These are phyloP conservation scores for Ameiurus melas DNA, from an alignment of 2,113 vertebrate genomes.

Conservation along the genomic window DNA sequence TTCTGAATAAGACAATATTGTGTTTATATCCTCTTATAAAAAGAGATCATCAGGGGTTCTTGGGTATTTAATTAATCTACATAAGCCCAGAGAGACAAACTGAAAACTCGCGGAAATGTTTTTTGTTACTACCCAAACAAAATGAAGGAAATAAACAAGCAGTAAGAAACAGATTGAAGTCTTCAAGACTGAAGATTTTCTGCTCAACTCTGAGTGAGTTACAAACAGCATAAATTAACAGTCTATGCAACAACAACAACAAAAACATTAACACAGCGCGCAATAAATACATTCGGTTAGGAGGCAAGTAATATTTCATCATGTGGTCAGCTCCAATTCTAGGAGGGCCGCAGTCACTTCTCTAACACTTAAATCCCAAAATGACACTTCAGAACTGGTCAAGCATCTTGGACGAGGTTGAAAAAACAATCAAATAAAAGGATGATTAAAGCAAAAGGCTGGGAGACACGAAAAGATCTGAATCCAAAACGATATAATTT, in stretches of 20 bases:
- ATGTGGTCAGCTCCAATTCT: neutral
- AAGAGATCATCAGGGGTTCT: neutral
- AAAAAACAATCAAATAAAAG: slow-evolving; percentile 5
- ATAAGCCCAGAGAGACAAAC: neutral
- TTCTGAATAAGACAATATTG: too few species aligned
- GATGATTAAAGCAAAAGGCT: neutral
- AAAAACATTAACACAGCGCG: neutral
- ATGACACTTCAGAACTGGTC: neutral
- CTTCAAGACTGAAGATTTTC: neutral
- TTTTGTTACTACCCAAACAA: neutral
- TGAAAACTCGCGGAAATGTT: neutral
- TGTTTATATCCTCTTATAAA: neutral
- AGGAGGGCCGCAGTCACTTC: too few species aligned
- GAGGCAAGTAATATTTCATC: neutral
- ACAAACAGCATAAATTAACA: neutral
- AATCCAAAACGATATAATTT: neutral
- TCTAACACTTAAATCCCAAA: neutral
- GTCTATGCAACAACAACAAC: neutral
- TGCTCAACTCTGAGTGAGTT: neutral
- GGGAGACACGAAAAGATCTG: neutral
- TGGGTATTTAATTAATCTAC: neutral
- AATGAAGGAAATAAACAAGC: neutral
- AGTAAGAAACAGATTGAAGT: neutral
- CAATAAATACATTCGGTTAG: neutral
- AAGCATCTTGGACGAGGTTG: neutral